Conservation (phyloP, 2,888 invertebrate species). For the Hirtodrosophila trivittata region DNA sequence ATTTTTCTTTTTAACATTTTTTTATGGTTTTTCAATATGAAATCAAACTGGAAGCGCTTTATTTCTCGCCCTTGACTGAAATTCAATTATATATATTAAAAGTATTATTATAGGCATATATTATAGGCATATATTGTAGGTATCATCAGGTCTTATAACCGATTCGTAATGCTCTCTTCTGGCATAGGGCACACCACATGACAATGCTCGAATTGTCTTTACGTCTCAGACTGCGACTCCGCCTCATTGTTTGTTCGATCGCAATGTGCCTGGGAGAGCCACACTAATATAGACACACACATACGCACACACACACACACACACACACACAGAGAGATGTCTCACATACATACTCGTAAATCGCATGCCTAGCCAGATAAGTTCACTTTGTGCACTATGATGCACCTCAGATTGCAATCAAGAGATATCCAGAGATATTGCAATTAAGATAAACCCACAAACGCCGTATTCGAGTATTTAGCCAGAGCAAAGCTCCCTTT, state of each 20-base stretch:
- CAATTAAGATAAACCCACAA: conserved; percentile 74
- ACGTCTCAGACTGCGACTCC: conserved; percentile 46
- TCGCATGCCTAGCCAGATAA: conserved; percentile 64
- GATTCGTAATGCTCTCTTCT: neutral
- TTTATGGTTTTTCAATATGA: too few species aligned
- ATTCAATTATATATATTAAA: too few species aligned
- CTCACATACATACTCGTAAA: conserved; percentile 23
- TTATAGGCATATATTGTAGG: too few species aligned
- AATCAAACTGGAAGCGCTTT: too few species aligned
- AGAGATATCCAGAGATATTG: conserved; percentile 72
- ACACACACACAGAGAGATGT: conserved; percentile 8
- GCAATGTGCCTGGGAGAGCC: conserved; percentile 58
- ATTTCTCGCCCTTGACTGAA: too few species aligned
- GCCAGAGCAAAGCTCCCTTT: conserved; percentile 20
- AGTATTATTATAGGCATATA: too few species aligned
- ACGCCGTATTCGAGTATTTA: conserved; percentile 51
- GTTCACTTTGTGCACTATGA: conserved; percentile 70
- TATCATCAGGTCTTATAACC: neutral
- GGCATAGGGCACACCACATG: conserved; percentile 47
- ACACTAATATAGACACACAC: conserved; percentile 17
- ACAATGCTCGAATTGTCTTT: conserved; percentile 59
- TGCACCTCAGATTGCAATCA: conserved; percentile 72
- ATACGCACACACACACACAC: conserved; percentile 9
- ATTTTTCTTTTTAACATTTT: too few species aligned
- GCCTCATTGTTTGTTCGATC: conserved; percentile 59